Conservation (phyloP, 2,888 invertebrate genomes). For the Podotricha telesiphe region DNA sequence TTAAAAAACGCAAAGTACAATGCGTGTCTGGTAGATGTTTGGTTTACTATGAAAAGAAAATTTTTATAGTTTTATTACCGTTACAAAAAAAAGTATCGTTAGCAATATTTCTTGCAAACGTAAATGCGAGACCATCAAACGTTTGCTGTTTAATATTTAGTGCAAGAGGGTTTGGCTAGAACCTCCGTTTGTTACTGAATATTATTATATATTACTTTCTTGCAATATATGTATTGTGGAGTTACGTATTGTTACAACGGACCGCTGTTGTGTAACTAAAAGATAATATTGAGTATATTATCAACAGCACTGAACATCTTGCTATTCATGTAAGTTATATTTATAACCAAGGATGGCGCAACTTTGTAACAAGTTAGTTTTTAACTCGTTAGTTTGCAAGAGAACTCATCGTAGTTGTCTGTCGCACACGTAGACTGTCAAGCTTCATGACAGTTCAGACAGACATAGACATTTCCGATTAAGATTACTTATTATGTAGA, state of each 20-base stretch:
- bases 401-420: conserved; percentile 27
- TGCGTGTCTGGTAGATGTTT: too few species aligned
- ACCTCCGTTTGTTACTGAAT: too few species aligned
- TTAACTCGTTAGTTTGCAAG: conserved; percentile 37
- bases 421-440: conserved; percentile 26
- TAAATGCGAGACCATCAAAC: too few species aligned
- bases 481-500: background rate
- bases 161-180: too few species aligned
- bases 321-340: conserved; percentile 32
- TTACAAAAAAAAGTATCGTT: too few species aligned
- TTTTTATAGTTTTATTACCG: too few species aligned
- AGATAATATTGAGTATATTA: conserved; percentile 21
- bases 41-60: too few species aligned
- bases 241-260: background rate
- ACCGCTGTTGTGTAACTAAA: conserved; percentile 4
- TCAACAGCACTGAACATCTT: conserved; percentile 22
- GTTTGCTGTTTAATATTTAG: too few species aligned
- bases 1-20: too few species aligned
- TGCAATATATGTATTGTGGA: too few species aligned
- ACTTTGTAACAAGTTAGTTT: conserved; percentile 39
- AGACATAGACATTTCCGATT: conserved; percentile 7
- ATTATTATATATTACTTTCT: too few species aligned
- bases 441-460: conserved; percentile 23
- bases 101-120: too few species aligned
- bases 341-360: conserved; percentile 27